Percentiles rank a stretch among this genome's conserved stretches.
Evolutionary conservation across 2,888 invertebrate species (phyloP).

Genomic region (Graphium colonna): DNA sequence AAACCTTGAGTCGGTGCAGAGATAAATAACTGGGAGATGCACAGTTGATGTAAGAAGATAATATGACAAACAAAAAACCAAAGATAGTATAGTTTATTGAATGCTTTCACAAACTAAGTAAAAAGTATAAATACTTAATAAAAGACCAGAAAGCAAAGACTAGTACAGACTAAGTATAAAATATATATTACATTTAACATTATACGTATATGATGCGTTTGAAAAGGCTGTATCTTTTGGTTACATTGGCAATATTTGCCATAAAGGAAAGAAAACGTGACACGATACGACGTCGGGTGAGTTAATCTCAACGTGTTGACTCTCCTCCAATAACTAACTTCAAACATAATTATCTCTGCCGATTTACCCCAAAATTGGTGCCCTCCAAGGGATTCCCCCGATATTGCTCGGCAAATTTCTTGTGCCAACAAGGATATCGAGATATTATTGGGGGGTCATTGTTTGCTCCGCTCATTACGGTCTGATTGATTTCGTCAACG

Average conservation of each 20-base stretch:
- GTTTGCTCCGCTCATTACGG: constrained; percentile 75
- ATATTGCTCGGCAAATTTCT: constrained; percentile 74
- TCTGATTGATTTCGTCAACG: constrained; percentile 69
- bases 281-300: constrained; percentile 24
- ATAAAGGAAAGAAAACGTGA: constrained; percentile 10
- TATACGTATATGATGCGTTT: no score
- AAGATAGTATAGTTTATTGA: no score
- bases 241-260: not conserved
- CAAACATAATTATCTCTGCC: constrained; percentile 78
- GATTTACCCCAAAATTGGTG: constrained; percentile 75
- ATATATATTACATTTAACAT: no score
- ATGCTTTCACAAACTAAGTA: no score
- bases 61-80: no score
- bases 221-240: not conserved
- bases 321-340: constrained; percentile 75
- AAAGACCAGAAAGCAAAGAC: no score
- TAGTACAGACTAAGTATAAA: no score
- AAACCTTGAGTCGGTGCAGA: no score
- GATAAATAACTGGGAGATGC: no score
- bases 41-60: no score
- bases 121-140: no score
- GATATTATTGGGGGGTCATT: constrained; percentile 69
- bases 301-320: constrained; percentile 68
- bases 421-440: constrained; percentile 69
- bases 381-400: constrained; percentile 61